Evolutionary conservation across 2,888 invertebrate genomes (phyloP).

Genomic region (Leucophenga maculata): DNA sequence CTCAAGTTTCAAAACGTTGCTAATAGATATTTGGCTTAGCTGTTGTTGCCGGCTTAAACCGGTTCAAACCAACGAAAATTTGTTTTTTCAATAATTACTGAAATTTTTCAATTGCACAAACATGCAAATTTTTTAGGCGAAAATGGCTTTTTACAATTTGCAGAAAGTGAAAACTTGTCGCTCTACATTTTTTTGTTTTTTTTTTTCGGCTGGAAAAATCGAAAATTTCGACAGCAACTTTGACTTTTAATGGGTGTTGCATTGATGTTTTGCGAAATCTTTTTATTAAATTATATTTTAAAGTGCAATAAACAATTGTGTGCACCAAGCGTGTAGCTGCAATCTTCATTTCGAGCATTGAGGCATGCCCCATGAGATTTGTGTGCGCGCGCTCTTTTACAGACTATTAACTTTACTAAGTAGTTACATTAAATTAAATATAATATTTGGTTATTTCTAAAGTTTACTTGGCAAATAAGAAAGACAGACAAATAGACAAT

Average conservation of each 20-base stretch:
- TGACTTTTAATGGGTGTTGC: conserved; percentile 43
- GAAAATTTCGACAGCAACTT: conserved; percentile 29
- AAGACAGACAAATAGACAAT: no score
- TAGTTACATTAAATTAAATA: conserved; percentile 52
- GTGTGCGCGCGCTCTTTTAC: conserved; percentile 42
- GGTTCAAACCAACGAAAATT: conserved; percentile 9
- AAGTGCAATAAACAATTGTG: conserved; percentile 46
- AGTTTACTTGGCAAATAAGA: not conserved
- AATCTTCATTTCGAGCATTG: no score
- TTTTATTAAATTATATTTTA: conserved; percentile 15
- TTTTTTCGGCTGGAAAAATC: no score
- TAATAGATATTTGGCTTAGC: not conserved
- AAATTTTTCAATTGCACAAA: conserved; percentile 4
- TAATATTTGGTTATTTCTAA: not conserved
- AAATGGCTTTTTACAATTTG: no score
- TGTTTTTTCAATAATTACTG: conserved; percentile 5
- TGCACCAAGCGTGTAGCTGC: no score
- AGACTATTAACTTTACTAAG: conserved; percentile 61
- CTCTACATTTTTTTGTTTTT: not conserved
- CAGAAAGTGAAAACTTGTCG: not conserved
- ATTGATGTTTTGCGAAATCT: conserved; percentile 13
- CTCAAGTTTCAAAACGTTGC: not conserved
- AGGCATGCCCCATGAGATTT: no score
- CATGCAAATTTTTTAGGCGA: no score
- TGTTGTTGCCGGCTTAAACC: conserved; percentile 7